Evolutionary conservation across 1,140 invertebrate genomes (phyloP), one percentile per base, ranked within the genome.

Genomic region (Zaprionus camerounensis): DNA sequence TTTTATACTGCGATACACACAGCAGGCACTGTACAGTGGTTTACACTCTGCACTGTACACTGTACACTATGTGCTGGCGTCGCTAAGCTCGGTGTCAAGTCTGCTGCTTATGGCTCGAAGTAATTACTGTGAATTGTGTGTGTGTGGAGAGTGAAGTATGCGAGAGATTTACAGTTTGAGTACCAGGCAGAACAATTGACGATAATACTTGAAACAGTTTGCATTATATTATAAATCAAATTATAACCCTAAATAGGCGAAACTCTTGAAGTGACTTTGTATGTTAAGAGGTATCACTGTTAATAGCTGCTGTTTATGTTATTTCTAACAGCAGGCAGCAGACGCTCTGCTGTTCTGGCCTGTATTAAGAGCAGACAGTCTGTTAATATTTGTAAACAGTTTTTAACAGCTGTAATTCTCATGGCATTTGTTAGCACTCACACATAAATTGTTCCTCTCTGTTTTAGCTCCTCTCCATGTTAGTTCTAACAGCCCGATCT

Each of bases 1-100:
- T 76, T 81, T 76, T n/a, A 24, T 46, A 53, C 61, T 71, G 59
- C 59, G 36, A 59, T 51, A 64, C 41, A 49, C 26, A 75, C 46
- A 51, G 20, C 9, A 7, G 41, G n/a, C 46, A 49, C 51, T 12
- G 51, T 6, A 55, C 11, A 26, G 51, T 24, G 31, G 31, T 7
- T 34, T 11, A 26, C 7, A 15, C 46, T 12, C 3, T 17, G 55
- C 49, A 55, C 17, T 65, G 53, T 51, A 56, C 44, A 24, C 31
- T 31, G 55, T 53, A 46, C 31, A 17, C 36, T 26, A 5, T 58
- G 46, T 36, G 20, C 26, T 31, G n/a, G 26, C 53, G 26, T 56
- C 22, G 13, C 15, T 56, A 56, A 56, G 6, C 51, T 56, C 17
- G 53, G 26, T 56, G 53, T 51, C 46, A 51, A 51, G 46, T 24